Evolutionary conservation across 2,888 invertebrate species (phyloP), one percentile per base, ranked within the genome.

Genomic region (Ferrisia virgata): DNA sequence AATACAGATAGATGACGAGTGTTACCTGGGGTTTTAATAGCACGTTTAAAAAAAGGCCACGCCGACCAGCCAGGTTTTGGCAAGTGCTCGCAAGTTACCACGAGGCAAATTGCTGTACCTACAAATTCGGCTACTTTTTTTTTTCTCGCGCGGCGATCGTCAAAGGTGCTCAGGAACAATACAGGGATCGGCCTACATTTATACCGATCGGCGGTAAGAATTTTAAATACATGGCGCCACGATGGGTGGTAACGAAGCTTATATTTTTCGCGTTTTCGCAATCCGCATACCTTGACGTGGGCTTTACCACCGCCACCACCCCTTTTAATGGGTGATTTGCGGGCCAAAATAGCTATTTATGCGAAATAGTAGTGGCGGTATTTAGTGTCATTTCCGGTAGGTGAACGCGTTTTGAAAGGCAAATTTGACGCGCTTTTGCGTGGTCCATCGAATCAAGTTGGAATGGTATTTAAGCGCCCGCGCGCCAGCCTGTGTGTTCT

Each of bases 171-270:
- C 8, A 11, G 28, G 11, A 64, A 64, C 25, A 64, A 28, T 28
- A 28, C 18, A 1, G 0, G 5, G 6, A 28, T 28, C 13, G 28
- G 28, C 28, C 25, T 47, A 3, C 5, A 28, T 64, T 25, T 25
- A 25, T 47, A 28, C 25, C 25, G 28, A 64, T 64, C 64, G 25
- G 47, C 47, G 47, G 64, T 47, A 47, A 47, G 47, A 47, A 64
- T 64, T 64, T 39, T 64, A 28, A 28, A 28, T 64, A 28, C 64
- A 64, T 64, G 64, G 64, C 64, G 64, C 64, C 64, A 64, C 64
- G 25, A 64, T 64, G 64, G 64, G 64, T 64, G 64, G 64, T 64
- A 64, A 64, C 64, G 28, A n/a, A n/a, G n/a, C 64, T 64, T 25
- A 64, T 64, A 13, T 28, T 64, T 64, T 64, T 13, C 64, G n/a